phyloP scores from a whole-genome alignment of 92 coral and sea anemone genomes.

The Epizoanthus stellaris region DNA sequence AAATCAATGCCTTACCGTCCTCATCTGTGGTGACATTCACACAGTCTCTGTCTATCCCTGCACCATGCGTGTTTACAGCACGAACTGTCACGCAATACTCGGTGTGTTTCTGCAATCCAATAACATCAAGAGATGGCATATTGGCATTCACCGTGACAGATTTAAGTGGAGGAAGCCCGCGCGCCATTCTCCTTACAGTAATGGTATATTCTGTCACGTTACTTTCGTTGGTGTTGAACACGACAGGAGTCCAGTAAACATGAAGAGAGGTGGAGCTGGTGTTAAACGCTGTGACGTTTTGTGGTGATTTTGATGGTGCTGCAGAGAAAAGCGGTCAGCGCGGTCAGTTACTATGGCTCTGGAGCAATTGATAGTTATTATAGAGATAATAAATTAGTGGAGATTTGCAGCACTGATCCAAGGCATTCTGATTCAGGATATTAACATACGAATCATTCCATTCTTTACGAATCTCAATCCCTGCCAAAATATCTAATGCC shows the following conservation, averaged over 20 bases:
- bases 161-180: not conserved
- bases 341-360: not conserved
- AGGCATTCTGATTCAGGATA: no score
- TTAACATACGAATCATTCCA: no score
- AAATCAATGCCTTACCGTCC: slow-evolving; percentile 30
- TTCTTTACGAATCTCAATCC: no score
- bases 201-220: slow-evolving; percentile 8
- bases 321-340: not conserved
- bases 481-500: no score
- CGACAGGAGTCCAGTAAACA: slow-evolving; percentile 30
- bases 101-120: slow-evolving; percentile 28
- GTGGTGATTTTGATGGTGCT: slow-evolving; percentile 35
- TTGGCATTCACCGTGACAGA: slow-evolving; percentile 2
- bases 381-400: no score
- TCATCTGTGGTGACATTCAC: slow-evolving; percentile 42
- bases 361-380: no score
- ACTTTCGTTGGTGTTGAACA: not conserved
- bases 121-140: not conserved
- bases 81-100: slow-evolving; percentile 26
- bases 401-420: no score
- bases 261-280: slow-evolving; percentile 41
- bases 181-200: not conserved
- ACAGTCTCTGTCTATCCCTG: slow-evolving; percentile 26
- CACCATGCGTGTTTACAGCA: slow-evolving; percentile 40
- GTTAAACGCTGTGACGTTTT: slow-evolving; percentile 44